These are phyloP conservation scores for Molorchus minor DNA, from an alignment of 2,888 invertebrate species.

Conservation along the genomic window DNA sequence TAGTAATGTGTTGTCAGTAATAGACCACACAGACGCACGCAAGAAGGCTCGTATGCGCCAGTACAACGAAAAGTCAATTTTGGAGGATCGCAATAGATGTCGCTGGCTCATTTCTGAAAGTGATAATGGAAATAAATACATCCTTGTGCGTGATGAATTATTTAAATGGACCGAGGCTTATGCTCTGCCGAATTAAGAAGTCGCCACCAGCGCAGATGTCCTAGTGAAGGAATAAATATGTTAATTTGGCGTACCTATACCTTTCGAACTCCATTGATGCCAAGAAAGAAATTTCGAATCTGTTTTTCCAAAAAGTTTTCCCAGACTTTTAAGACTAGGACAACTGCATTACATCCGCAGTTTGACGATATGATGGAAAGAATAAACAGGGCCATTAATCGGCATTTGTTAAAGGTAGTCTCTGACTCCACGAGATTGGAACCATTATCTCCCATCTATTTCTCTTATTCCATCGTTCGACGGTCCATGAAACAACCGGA, in stretches of 20 bases:
- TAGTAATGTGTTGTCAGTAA: no score
- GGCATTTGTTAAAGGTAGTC: conserved; percentile 6
- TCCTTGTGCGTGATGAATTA: conserved; percentile 25
- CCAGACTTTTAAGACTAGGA: conserved; percentile 40
- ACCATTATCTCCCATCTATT: no score
- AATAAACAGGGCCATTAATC: conserved; percentile 4
- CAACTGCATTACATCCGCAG: no score
- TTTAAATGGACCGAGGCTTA: conserved; percentile 25
- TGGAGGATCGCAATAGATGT: conserved; percentile 42
- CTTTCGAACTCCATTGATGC: conserved; percentile 30
- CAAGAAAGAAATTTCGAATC: conserved; percentile 49
- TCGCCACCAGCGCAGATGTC: conserved; percentile 36
- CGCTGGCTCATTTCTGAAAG: conserved; percentile 41
- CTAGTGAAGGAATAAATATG: conserved; percentile 39
- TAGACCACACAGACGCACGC: no score
- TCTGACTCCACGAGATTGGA: no score
- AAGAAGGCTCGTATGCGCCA: no score
- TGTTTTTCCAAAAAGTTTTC: conserved; percentile 41
- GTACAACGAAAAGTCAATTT: no score
- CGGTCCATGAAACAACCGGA: no score
- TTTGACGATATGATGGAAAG: conserved; percentile 49
- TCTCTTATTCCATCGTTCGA: no score
- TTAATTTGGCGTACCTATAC: conserved; percentile 36
- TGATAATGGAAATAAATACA: no score
- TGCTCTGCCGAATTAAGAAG: no score